phyloP scores from a whole-genome alignment of 2,797 vertebrate genomes.

The Acomys russatus region DNA sequence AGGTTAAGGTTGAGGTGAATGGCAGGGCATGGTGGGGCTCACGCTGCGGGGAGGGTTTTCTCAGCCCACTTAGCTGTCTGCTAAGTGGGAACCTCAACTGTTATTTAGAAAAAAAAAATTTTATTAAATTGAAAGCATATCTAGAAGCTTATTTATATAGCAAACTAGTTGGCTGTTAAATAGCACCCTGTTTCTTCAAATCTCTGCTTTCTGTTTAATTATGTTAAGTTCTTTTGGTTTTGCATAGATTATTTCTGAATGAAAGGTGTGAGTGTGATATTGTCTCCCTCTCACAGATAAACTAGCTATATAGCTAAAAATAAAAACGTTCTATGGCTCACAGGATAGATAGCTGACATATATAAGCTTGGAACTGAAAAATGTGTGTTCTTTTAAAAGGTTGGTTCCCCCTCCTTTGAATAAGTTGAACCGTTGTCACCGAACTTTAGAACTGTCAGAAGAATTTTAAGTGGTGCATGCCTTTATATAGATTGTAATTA shows the following conservation, averaged over 20 bases:
- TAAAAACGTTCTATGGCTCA: slow-evolving; percentile 73
- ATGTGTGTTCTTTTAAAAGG: slow-evolving; percentile 71
- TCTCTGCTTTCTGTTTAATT: slow-evolving; percentile 70
- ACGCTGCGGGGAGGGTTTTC: slow-evolving; percentile 71
- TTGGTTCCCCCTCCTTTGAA: slow-evolving; percentile 79
- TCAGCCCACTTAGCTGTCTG: slow-evolving; percentile 79
- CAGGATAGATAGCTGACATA: slow-evolving; percentile 73
- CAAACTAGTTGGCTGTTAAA: slow-evolving; percentile 70
- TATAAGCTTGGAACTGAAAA: slow-evolving; percentile 77
- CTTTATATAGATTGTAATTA: slow-evolving; percentile 84
- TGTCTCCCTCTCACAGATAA: slow-evolving; percentile 75
- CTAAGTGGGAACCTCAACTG: slow-evolving; percentile 72
- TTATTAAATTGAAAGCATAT: slow-evolving; percentile 55
- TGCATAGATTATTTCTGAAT: slow-evolving; percentile 76
- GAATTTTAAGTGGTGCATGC: slow-evolving; percentile 78
- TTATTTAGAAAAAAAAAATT: neutral
- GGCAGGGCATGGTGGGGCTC: slow-evolving; percentile 80
- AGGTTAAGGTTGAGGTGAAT: slow-evolving; percentile 90
- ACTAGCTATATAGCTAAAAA: slow-evolving; percentile 79
- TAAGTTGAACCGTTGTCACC: slow-evolving; percentile 75
- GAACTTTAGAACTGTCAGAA: slow-evolving; percentile 76
- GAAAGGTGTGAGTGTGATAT: slow-evolving; percentile 57
- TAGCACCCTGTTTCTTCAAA: slow-evolving; percentile 18
- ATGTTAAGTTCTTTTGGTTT: slow-evolving; percentile 71
- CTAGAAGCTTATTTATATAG: slow-evolving; percentile 81